phyloP scores from a whole-genome alignment of 1,140 invertebrate genomes.

The Lutraria rhynchaena region DNA sequence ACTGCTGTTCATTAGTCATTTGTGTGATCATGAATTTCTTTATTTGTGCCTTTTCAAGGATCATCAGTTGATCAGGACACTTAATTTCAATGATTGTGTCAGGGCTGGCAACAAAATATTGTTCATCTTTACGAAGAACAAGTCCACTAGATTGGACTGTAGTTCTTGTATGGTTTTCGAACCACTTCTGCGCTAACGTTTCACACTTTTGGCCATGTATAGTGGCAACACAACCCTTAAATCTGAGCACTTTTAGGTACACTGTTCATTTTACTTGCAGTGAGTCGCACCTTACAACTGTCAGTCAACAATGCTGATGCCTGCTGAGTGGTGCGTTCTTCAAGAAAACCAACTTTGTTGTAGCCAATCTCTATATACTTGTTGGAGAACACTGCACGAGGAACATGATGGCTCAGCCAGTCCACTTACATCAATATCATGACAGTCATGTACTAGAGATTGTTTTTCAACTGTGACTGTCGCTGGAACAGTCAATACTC shows the following conservation, averaged over 20 bases:
- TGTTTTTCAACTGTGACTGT: background rate
- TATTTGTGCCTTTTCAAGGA: too few species aligned
- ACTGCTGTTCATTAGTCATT: too few species aligned
- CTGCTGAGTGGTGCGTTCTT: background rate
- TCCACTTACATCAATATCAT: background rate
- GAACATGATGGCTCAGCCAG: background rate
- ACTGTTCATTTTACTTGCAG: background rate
- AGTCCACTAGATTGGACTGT: background rate
- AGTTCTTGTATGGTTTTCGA: background rate
- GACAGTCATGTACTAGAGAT: background rate
- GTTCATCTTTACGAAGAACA: conserved; percentile 1
- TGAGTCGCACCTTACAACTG: conserved; percentile 27
- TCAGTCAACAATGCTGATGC: background rate
- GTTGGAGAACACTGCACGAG: background rate
- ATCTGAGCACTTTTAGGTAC: conserved; percentile 17
- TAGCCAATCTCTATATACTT: conserved; percentile 12
- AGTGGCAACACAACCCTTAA: conserved; percentile 3
- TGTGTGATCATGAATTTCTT: too few species aligned
- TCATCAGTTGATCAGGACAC: too few species aligned
- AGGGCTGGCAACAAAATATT: too few species aligned
- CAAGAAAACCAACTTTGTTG: background rate
- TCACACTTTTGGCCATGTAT: conserved; percentile 17
- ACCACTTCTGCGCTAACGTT: conserved; percentile 7
- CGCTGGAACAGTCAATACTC: background rate
- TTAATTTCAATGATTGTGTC: conserved; percentile 48